Evolutionary conservation across 2,888 invertebrate species (phyloP), one percentile per base, ranked within the genome.

Genomic region (Ennomos quercinarius): DNA sequence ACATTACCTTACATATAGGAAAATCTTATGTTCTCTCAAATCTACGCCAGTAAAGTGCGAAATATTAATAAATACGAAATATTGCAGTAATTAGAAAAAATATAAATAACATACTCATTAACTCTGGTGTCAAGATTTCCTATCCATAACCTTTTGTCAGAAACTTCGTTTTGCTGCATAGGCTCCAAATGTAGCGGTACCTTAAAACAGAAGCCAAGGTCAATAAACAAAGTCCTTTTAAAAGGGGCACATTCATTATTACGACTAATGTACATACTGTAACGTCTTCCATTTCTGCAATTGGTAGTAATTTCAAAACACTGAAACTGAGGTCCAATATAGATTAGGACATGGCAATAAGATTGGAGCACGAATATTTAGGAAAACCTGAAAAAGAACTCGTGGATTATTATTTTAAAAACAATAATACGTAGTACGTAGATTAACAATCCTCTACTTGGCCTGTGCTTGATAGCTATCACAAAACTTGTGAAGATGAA

Each of bases 71-170:
- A 17, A 27, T 27, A 27, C 6, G 27, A 17, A 17, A 17, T 27
- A 27, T 27, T 27, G 27, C 27, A 27, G 6, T 27, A 27, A 27
- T 27, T 13, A 11, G 10, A 10, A 10, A 27, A 45, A 45, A 8
- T 44, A 1, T 43, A 56, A 45, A 49, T 60, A 8, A 69, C 98
- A 97, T 97, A 98, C 98, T 99, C 98, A 94, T 97, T 97, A 86
- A 98, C 94, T 84, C 97, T 93, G 9, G 96, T 93, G 86, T 98
- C 98, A 65, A 98, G 92, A 88, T 98, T 98, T 52, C 98, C 98
- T 67, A 99, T 96, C 98, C 98, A 98, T 46, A 98, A 86, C 76
- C 97, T 93, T 74, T 95, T 94, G 57, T 96, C 95, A 64, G 95
- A 95, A 2, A 93, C 80, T 60, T 93, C 91, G 59, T 75, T 89